A percentile compares a stretch with the other conserved stretches of the same genome.
These are phyloP conservation scores for Ceratosolen solmsi DNA, from an alignment of 1,140 invertebrate species.

Conservation along the genomic window DNA sequence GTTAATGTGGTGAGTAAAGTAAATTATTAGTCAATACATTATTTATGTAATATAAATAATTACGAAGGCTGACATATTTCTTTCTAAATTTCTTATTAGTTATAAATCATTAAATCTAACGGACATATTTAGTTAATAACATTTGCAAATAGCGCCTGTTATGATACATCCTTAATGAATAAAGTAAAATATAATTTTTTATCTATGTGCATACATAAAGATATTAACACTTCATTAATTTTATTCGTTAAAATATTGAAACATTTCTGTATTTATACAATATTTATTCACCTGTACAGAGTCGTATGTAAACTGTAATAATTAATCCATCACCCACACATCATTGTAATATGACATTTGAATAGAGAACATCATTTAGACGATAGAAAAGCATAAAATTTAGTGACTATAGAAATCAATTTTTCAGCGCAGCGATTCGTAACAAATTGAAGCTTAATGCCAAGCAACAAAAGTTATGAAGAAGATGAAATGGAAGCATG, in stretches of 20 bases:
- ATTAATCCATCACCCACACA: neutral
- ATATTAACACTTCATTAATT: neutral
- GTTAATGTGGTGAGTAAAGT: no score
- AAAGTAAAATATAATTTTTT: neutral
- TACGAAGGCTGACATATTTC: neutral
- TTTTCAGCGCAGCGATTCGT: neutral
- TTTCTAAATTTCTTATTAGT: neutral
- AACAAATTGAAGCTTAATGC: neutral
- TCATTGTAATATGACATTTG: neutral
- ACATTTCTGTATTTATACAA: neutral
- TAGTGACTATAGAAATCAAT: neutral
- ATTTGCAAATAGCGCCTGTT: neutral
- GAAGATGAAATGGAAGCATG: neutral
- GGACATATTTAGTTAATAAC: neutral
- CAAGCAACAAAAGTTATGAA: neutral
- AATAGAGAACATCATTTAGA: neutral
- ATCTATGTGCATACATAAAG: neutral
- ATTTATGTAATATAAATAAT: no score
- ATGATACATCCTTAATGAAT: neutral
- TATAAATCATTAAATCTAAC: neutral
- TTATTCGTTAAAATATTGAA: neutral
- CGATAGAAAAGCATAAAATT: neutral
- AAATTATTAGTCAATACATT: no score
- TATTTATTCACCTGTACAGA: neutral
- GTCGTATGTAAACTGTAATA: neutral